These are phyloP conservation scores for Harpalus rubripes DNA, from an alignment of 2,888 invertebrate species.

Conservation along the genomic window DNA sequence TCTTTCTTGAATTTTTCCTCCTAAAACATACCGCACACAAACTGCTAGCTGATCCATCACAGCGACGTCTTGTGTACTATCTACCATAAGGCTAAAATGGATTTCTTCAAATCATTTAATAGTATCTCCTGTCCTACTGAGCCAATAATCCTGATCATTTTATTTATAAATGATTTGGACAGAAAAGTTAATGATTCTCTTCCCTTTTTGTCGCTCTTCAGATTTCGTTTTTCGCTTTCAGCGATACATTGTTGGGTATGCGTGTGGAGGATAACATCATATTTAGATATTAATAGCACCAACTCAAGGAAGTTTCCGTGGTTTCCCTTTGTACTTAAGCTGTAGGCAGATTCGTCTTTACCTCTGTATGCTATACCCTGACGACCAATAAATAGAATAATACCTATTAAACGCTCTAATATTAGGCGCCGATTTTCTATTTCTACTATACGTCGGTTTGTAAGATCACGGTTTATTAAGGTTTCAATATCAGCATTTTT, in stretches of 20 bases:
- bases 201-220: conserved; percentile 1
- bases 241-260: too few species aligned
- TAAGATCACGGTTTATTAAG: too few species aligned
- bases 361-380: conserved; percentile 1
- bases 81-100: conserved; percentile 38
- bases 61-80: conserved; percentile 50
- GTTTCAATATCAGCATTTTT: neutral
- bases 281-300: neutral
- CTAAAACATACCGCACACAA: conserved; percentile 12
- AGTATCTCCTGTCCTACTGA: too few species aligned
- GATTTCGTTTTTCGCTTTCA: too few species aligned
- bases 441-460: too few species aligned
- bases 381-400: neutral
- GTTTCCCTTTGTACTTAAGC: neutral
- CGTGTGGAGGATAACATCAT: neutral
- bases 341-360: conserved; percentile 9
- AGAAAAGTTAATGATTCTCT: neutral
- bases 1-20: conserved; percentile 8
- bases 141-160: neutral
- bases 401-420: neutral
- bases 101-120: neutral
- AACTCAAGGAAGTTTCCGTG: neutral
- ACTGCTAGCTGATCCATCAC: conserved; percentile 45
- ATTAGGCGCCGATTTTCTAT: too few species aligned
- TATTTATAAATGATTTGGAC: neutral